Percentiles rank a stretch among this genome's conserved stretches.
These are phyloP conservation scores for Chrysodeixis includens DNA, from an alignment of 2,888 invertebrate species.

Conservation along the genomic window DNA sequence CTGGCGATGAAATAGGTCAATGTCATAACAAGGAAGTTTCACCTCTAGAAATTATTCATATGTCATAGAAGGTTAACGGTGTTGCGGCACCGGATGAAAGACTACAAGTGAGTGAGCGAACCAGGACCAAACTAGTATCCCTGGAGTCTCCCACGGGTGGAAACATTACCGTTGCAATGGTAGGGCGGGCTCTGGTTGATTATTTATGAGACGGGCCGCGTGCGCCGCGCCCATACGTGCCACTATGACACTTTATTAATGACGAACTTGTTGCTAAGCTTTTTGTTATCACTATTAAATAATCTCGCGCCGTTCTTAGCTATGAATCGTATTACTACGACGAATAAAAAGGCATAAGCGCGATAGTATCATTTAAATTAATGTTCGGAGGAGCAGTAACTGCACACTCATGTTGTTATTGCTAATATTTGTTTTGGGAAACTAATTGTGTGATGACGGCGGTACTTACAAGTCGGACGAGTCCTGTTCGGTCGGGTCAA, in stretches of 20 bases:
- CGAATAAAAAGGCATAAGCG: slow-evolving; percentile 56
- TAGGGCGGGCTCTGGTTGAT: slow-evolving; percentile 74
- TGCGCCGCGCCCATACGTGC: slow-evolving; percentile 78
- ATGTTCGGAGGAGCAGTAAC: slow-evolving; percentile 56
- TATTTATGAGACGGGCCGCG: slow-evolving; percentile 80
- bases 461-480: slow-evolving; percentile 96
- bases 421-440: slow-evolving; percentile 41
- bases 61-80: slow-evolving; percentile 62
- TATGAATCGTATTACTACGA: slow-evolving; percentile 61
- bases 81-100: slow-evolving; percentile 65
- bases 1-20: slow-evolving; percentile 37
- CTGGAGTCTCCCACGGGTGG: slow-evolving; percentile 66
- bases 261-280: slow-evolving; percentile 73
- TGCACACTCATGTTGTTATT: slow-evolving; percentile 48
- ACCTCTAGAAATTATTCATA: slow-evolving; percentile 66
- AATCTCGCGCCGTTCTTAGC: slow-evolving; percentile 61
- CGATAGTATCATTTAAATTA: slow-evolving; percentile 66
- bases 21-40: slow-evolving; percentile 53
- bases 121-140: slow-evolving; percentile 60
- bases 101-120: slow-evolving; percentile 56
- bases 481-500: slow-evolving; percentile 96
- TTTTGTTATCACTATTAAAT: slow-evolving; percentile 72
- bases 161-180: slow-evolving; percentile 72
- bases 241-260: slow-evolving; percentile 81
- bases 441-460: slow-evolving; percentile 31